These are phyloP conservation scores for Panurus biarmicus DNA, from an alignment of 2,113 vertebrate species.

Conservation along the genomic window DNA sequence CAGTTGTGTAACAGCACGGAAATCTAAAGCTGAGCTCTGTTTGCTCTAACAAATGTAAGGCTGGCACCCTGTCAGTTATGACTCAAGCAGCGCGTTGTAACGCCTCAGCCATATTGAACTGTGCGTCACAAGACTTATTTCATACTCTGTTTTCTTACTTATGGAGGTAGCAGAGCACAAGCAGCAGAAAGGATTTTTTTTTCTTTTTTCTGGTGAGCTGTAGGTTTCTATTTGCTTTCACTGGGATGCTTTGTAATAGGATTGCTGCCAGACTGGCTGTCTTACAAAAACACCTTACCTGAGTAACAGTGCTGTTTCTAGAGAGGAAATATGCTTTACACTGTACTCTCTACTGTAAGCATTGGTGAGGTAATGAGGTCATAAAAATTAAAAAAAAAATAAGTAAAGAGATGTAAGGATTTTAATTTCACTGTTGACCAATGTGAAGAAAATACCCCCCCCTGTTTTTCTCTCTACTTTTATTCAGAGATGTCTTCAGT, in stretches of 20 bases:
- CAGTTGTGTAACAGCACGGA: slow-evolving; percentile 25
- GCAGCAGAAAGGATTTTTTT: neutral
- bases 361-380: neutral
- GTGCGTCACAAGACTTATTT: neutral
- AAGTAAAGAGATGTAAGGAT: neutral
- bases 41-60: slow-evolving; percentile 25
- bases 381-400: neutral
- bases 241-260: neutral
- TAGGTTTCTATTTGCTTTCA: neutral
- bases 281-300: neutral
- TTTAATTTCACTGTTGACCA: neutral
- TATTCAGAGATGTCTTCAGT: neutral
- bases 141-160: neutral
- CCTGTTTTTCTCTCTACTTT: neutral
- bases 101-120: neutral
- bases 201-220: neutral
- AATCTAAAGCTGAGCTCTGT: slow-evolving; percentile 44
- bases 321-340: neutral
- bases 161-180: neutral
- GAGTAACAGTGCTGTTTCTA: neutral
- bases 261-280: neutral
- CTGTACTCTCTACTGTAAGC: neutral
- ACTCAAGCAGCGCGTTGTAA: slow-evolving; percentile 41
- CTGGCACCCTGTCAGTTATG: slow-evolving; percentile 45
- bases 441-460: neutral